Evolutionary conservation across 2,888 invertebrate species (phyloP).

Genomic region (Scrobipalpa atriplicella): DNA sequence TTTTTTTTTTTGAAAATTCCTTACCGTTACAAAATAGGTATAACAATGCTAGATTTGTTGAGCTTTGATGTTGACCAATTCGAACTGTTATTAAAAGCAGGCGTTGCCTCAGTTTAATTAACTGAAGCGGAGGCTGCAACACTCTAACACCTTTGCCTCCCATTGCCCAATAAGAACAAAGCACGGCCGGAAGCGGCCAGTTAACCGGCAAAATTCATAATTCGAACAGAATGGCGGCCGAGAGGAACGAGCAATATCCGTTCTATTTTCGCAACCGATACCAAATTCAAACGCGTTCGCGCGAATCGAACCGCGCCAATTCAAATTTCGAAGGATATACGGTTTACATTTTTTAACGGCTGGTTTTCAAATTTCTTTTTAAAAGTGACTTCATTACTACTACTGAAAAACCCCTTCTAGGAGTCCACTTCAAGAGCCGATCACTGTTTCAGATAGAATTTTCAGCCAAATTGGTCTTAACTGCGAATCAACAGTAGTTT

Average conservation of each 20-base stretch:
- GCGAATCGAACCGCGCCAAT: slow-evolving; percentile 65
- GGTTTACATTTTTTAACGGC: slow-evolving; percentile 34
- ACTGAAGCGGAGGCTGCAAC: slow-evolving; percentile 30
- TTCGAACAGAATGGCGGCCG: slow-evolving; percentile 73
- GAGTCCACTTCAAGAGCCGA: no score
- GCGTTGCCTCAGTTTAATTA: slow-evolving; percentile 24
- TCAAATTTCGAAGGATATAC: slow-evolving; percentile 57
- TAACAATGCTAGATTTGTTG: background rate
- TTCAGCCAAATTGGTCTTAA: no score
- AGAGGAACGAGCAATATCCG: slow-evolving; percentile 81
- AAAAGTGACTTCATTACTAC: background rate
- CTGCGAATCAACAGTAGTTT: no score
- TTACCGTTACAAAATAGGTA: no score
- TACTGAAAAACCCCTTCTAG: no score
- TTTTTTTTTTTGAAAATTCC: no score
- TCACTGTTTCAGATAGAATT: no score
- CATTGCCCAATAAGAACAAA: slow-evolving; percentile 68
- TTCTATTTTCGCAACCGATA: slow-evolving; percentile 78
- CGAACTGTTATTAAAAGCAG: slow-evolving; percentile 8
- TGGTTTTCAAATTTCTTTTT: background rate
- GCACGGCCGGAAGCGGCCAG: slow-evolving; percentile 73
- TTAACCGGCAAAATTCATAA: slow-evolving; percentile 81
- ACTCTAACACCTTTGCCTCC: slow-evolving; percentile 36
- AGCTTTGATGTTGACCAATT: background rate
- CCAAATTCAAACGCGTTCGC: slow-evolving; percentile 67